Conservation (phyloP, 1,140 invertebrate genomes). For the Caenorhabditis inopinata region DNA sequence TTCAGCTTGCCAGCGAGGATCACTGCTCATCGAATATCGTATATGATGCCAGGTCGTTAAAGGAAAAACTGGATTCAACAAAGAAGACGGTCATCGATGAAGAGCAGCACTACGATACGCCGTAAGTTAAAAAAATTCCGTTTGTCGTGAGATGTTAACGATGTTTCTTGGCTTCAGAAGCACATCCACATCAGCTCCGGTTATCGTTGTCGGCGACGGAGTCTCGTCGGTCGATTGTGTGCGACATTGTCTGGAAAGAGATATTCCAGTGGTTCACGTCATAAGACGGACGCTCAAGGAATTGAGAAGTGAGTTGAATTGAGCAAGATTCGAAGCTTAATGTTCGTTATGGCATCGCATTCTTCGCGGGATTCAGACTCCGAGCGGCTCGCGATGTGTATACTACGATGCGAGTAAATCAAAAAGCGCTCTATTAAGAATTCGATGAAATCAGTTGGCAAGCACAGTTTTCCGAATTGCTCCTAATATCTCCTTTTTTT, state of each 20-base stretch:
- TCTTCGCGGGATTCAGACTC: no score
- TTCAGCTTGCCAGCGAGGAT: constrained; percentile 46
- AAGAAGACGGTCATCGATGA: constrained; percentile 15
- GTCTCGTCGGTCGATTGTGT: constrained; percentile 62
- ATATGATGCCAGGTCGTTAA: constrained; percentile 49
- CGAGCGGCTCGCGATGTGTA: no score
- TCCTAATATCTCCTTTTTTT: constrained; percentile 31
- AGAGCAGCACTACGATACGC: constrained; percentile 2
- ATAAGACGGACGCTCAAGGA: constrained; percentile 57
- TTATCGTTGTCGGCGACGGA: constrained; percentile 61
- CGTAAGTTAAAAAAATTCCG: no score
- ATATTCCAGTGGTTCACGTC: constrained; percentile 59
- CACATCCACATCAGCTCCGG: background rate
- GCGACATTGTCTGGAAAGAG: constrained; percentile 52
- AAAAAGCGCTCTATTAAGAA: no score
- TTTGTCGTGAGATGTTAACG: background rate
- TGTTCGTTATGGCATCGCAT: no score
- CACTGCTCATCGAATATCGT: constrained; percentile 47
- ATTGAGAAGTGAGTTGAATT: constrained; percentile 54
- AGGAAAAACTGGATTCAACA: constrained; percentile 38
- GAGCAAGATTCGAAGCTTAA: no score
- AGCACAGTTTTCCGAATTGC: no score
- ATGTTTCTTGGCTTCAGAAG: background rate
- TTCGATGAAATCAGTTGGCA: no score
- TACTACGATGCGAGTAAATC: no score